phyloP scores from a whole-genome alignment of 2,797 vertebrate genomes.

The Malurus leucopterus region DNA sequence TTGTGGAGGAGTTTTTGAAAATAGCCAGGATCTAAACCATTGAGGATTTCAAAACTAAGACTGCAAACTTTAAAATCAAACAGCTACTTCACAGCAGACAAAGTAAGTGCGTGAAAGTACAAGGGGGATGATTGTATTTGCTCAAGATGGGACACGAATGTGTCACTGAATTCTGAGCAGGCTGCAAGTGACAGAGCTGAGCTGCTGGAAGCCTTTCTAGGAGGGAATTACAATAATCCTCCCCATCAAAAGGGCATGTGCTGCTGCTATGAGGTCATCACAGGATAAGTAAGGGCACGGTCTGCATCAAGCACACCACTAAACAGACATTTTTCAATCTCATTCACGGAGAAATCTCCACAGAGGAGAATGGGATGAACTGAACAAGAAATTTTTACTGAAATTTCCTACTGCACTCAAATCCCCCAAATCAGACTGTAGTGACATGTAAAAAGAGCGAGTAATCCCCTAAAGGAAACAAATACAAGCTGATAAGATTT shows the following conservation, averaged over 20 bases:
- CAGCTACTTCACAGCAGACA: conserved; percentile 6
- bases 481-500: neutral
- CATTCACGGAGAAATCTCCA: neutral
- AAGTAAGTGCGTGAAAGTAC: neutral
- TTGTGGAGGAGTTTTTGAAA: conserved; percentile 49
- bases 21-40: conserved; percentile 30
- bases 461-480: neutral
- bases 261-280: conserved; percentile 39
- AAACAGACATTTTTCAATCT: conserved; percentile 35
- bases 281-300: conserved; percentile 50
- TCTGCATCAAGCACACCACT: neutral
- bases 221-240: conserved; percentile 64
- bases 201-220: conserved; percentile 44
- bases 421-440: neutral
- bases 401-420: neutral
- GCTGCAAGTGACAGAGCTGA: conserved; percentile 53
- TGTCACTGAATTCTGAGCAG: conserved; percentile 7
- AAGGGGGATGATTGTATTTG: neutral
- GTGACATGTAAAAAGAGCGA: neutral
- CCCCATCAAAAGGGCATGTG: conserved; percentile 40
- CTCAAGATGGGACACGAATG: neutral
- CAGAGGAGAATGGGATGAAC: neutral
- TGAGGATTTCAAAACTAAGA: conserved; percentile 17
- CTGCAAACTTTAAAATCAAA: conserved; percentile 38
- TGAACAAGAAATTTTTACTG: neutral